Percentiles rank a stretch among this genome's conserved stretches.
Conservation (phyloP, 53 echinoderm and acorn worm species). For the Temnopleurus reevesii region DNA sequence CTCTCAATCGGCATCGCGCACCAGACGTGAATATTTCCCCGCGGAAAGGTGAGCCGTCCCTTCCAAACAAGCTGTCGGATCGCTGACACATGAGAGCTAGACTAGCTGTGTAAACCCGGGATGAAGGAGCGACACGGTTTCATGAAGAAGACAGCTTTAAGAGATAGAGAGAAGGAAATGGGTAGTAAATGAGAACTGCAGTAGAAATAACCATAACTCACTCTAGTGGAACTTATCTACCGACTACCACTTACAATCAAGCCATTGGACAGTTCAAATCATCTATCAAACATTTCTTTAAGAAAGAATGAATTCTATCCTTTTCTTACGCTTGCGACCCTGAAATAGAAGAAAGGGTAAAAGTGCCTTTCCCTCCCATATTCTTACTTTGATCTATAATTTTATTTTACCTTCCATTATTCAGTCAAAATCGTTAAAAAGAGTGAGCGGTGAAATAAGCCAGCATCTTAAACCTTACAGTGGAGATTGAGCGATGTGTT, state of each 20-base stretch:
- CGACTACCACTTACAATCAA: slow-evolving; percentile 1
- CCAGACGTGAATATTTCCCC: neutral
- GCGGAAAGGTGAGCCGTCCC: neutral
- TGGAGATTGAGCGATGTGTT: too few relatives aligned
- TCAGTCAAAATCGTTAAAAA: too few relatives aligned
- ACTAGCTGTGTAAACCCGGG: neutral
- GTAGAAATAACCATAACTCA: neutral
- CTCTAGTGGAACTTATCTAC: neutral
- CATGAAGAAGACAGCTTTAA: slow-evolving; percentile 23
- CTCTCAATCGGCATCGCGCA: slow-evolving; percentile 28
- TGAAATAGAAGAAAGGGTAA: neutral
- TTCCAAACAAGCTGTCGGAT: neutral
- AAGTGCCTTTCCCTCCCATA: neutral
- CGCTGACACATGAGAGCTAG: slow-evolving; percentile 19
- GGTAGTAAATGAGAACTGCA: neutral
- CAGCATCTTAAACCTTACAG: too few relatives aligned
- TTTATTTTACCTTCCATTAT: neutral
- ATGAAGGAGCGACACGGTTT: neutral
- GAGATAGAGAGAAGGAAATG: slow-evolving; percentile 17
- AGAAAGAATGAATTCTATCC: neutral
- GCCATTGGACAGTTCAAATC: neutral
- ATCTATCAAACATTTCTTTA: neutral
- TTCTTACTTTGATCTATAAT: neutral
- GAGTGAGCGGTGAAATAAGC: too few relatives aligned
- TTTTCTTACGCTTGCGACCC: neutral